phyloP scores from a whole-genome alignment of 2,888 invertebrate genomes.

The Neoscelio sp. region DNA sequence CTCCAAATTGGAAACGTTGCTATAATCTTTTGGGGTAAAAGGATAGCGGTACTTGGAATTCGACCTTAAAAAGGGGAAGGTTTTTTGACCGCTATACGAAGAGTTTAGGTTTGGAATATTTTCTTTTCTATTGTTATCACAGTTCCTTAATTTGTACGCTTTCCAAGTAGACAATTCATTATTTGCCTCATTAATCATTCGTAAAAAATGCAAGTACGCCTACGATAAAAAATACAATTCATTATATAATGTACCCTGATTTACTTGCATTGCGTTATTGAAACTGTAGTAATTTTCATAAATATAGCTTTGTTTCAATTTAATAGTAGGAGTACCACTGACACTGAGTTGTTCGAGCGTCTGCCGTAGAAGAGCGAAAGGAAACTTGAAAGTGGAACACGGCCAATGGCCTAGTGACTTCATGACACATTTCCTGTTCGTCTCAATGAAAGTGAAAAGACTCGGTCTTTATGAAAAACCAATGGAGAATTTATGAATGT shows the following conservation, averaged over 20 bases:
- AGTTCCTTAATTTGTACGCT: too few species aligned
- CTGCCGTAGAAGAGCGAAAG: constrained; percentile 75
- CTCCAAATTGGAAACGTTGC: too few species aligned
- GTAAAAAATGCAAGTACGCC: not conserved
- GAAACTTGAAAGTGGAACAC: constrained; percentile 81
- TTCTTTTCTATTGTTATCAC: not conserved
- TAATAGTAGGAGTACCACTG: constrained; percentile 45
- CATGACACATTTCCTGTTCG: constrained; percentile 80
- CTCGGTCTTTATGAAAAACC: constrained; percentile 71
- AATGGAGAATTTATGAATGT: too few species aligned
- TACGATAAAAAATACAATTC: constrained; percentile 35
- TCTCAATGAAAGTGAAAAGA: constrained; percentile 82
- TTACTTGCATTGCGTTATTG: constrained; percentile 19
- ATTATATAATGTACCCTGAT: constrained; percentile 22
- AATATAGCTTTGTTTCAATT: constrained; percentile 31
- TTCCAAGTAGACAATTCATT: too few species aligned
- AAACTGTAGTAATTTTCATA: constrained; percentile 39
- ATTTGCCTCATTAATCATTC: too few species aligned
- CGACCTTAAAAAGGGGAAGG: constrained; percentile 37
- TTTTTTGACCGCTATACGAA: constrained; percentile 39
- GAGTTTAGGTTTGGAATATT: constrained; percentile 2
- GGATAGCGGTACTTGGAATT: constrained; percentile 20
- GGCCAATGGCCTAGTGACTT: constrained; percentile 82
- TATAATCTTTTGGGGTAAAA: not conserved
- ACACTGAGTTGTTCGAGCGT: constrained; percentile 58